Percentiles rank a stretch among this genome's conserved stretches.
Evolutionary conservation across 2,113 vertebrate genomes (phyloP).

Genomic region (Pterocles orientalis): DNA sequence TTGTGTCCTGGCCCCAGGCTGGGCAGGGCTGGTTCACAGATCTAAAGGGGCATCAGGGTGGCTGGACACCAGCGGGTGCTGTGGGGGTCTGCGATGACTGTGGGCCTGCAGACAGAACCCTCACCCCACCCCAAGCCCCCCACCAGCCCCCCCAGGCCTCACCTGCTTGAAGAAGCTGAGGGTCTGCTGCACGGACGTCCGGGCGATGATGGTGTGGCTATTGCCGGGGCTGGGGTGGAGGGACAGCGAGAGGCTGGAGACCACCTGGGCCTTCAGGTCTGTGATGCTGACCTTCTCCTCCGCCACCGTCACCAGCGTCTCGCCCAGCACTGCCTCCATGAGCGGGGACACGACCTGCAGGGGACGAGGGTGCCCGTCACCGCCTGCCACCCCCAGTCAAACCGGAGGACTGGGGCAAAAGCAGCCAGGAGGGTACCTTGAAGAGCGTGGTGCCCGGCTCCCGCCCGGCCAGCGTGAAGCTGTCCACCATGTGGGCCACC

Average conservation of each 20-base stretch:
- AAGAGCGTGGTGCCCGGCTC: constrained; percentile 90
- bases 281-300: constrained; percentile 97
- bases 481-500: constrained; percentile 91
- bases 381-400: neutral
- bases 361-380: neutral
- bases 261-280: constrained; percentile 88
- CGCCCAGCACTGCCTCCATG: constrained; percentile 88
- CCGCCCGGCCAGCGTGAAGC: constrained; percentile 87
- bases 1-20: neutral
- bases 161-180: constrained; percentile 89
- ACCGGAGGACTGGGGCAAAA: fast-evolving
- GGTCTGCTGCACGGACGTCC: constrained; percentile 87
- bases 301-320: constrained; percentile 86
- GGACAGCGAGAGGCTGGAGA: constrained; percentile 88
- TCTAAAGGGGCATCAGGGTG: neutral
- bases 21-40: neutral
- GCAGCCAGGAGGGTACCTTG: constrained; percentile 78
- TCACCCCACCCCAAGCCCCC: neutral
- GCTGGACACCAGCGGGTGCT: neutral
- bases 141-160: neutral
- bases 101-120: neutral
- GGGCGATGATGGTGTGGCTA: constrained; percentile 96
- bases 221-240: constrained; percentile 93
- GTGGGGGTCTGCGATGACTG: neutral
- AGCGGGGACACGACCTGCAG: constrained; percentile 93